Evolutionary conservation across 1,140 invertebrate genomes (phyloP), one percentile per base, ranked within the genome.

Genomic region (Campoletis sonorensis): DNA sequence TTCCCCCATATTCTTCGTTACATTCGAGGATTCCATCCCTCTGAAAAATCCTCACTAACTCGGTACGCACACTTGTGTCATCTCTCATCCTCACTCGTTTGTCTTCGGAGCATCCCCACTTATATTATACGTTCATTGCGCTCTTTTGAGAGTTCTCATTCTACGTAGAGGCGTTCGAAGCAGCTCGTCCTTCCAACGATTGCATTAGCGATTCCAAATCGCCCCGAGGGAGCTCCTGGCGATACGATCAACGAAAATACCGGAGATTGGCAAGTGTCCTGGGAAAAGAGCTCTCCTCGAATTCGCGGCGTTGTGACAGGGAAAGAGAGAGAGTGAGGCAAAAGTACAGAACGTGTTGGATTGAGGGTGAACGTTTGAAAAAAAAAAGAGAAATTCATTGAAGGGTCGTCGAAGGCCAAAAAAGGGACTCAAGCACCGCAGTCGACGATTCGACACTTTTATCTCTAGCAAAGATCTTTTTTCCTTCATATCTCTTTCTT

Each of bases 241-340:
- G 80, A 81, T 81, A 81, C 37, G 23, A 81, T 81, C 80, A 51
- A 70, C 79, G 70, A 81, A 81, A 76, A 81, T 77, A 81, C 80
- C 80, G 80, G 80, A 81, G 80, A 81, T 81, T 81, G 80, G 54
- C 49, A 77, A 77, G 75, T 67, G 80, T 67, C 67, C 76, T 33
- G 33, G 58, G 76, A 45, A 45, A 78, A 78, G 37, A 27, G 76
- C 49, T 64, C 26, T 30, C 26, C 26, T 37, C 37, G 18, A 37
- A n/a, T 64, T 33, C 61, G 23, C 26, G 1, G 40, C n/a, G 5
- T 26, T 21, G 72, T 4, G 72, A 75, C 23, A 16, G 23, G 8
- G 26, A 26, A 64, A 33, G 61, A 45, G 18, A n/a, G n/a, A 54
- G 51, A 1, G 51, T 1, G 21, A 18, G 21, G 23, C 1, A 77